Evolutionary conservation across 2,797 vertebrate species (phyloP).

Genomic region (Cichlasoma orientale): DNA sequence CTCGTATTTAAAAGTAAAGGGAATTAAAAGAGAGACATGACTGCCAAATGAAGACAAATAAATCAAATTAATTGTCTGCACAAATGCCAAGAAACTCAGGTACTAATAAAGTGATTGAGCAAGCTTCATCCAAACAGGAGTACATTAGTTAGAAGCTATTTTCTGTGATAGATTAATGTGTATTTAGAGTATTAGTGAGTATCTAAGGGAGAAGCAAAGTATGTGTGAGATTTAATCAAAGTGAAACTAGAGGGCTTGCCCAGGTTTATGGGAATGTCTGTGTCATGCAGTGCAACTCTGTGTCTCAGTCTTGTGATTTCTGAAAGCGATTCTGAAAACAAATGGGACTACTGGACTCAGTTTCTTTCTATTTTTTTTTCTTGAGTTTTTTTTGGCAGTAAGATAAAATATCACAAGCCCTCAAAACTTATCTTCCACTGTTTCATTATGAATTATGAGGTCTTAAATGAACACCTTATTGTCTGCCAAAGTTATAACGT

Average conservation of each 20-base stretch:
- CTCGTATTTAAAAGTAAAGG: slow-evolving; percentile 32
- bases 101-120: slow-evolving; percentile 4
- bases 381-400: not conserved
- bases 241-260: not conserved
- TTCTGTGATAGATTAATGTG: not conserved
- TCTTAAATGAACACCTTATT: not conserved
- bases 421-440: not conserved
- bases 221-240: not conserved
- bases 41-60: slow-evolving; percentile 39
- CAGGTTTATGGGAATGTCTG: not conserved
- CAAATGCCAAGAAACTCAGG: slow-evolving; percentile 12
- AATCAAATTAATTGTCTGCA: slow-evolving; percentile 24
- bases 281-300: not conserved
- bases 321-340: not conserved
- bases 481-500: not conserved
- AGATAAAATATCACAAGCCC: not conserved
- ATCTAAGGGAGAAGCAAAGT: not conserved
- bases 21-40: slow-evolving; percentile 35
- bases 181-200: not conserved
- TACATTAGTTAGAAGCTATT: not conserved
- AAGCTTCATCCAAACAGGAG: not conserved
- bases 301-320: not conserved
- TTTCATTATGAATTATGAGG: not conserved
- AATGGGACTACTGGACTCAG: not conserved
- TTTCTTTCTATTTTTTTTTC: not conserved